Evolutionary conservation across 2,888 invertebrate species (phyloP).

Genomic region (Heliconius charithonia): DNA sequence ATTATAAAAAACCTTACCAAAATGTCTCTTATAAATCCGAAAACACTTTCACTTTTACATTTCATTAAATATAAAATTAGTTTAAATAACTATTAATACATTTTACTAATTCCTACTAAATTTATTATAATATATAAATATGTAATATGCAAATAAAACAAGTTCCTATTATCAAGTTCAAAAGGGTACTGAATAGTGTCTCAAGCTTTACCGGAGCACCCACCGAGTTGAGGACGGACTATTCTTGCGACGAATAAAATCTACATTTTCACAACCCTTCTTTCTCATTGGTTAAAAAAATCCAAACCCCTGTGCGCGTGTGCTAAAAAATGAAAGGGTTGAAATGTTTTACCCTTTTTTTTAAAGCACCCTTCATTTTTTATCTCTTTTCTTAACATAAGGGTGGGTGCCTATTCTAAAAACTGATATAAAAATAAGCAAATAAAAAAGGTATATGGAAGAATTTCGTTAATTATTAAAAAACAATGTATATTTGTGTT

Average conservation of each 20-base stretch:
- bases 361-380: conserved; percentile 62
- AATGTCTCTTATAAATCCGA: background rate
- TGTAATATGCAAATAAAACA: conserved; percentile 58
- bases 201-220: conserved; percentile 52
- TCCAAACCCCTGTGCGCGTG: conserved; percentile 79
- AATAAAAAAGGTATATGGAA: background rate
- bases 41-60: background rate
- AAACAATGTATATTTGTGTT: background rate
- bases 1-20: conserved; percentile 13
- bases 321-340: conserved; percentile 82
- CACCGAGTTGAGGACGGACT: conserved; percentile 55
- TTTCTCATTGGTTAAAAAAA: conserved; percentile 73
- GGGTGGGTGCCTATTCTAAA: background rate
- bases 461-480: too few relatives aligned
- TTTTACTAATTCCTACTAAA: too few relatives aligned
- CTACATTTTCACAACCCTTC: conserved; percentile 67
- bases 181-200: conserved; percentile 62
- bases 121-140: background rate
- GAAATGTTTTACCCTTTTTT: conserved; percentile 75
- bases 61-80: too few relatives aligned
- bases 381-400: conserved; percentile 55
- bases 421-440: background rate
- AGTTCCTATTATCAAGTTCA: conserved; percentile 57
- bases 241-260: conserved; percentile 70
- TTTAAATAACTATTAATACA: too few relatives aligned